Evolutionary conservation across 2,113 vertebrate species (phyloP).

Genomic region (Lepus timidus): DNA sequence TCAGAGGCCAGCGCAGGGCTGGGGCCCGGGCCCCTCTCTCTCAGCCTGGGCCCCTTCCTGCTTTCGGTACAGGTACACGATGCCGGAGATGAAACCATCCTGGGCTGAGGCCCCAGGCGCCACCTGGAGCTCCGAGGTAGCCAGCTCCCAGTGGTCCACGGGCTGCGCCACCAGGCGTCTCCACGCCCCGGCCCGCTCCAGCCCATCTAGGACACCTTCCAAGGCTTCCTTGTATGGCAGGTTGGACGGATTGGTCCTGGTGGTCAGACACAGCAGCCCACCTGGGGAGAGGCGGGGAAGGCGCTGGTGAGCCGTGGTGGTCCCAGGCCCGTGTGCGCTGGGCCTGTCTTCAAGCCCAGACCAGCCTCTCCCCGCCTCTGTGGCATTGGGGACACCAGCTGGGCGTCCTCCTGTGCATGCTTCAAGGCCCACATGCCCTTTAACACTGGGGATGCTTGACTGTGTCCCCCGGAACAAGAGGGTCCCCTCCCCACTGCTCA

Average conservation of each 20-base stretch:
- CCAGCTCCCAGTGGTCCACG: conserved; percentile 92
- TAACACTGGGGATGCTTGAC: background rate
- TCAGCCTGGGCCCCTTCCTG: conserved; percentile 44
- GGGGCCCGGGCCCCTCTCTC: background rate
- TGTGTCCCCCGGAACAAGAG: background rate
- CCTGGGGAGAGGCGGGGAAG: conserved; percentile 81
- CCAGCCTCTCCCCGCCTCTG: background rate
- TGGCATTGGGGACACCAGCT: too few relatives aligned
- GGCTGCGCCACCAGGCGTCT: conserved; percentile 84
- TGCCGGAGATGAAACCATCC: conserved; percentile 90
- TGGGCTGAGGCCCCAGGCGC: background rate
- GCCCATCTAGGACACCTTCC: conserved; percentile 84
- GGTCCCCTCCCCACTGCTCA: background rate
- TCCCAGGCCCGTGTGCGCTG: background rate
- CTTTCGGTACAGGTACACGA: conserved; percentile 91
- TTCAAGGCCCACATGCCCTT: background rate
- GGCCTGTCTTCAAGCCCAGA: background rate
- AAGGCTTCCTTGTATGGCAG: conserved; percentile 88
- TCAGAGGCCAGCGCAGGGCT: background rate
- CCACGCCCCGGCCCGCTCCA: conserved; percentile 90
- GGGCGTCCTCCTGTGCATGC: background rate
- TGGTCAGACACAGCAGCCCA: conserved; percentile 94
- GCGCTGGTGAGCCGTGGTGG: background rate
- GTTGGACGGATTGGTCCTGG: conserved; percentile 90
- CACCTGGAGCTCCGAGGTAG: conserved; percentile 86